Conservation (phyloP, 2,888 invertebrate genomes). For the Plagodis dolabraria region DNA sequence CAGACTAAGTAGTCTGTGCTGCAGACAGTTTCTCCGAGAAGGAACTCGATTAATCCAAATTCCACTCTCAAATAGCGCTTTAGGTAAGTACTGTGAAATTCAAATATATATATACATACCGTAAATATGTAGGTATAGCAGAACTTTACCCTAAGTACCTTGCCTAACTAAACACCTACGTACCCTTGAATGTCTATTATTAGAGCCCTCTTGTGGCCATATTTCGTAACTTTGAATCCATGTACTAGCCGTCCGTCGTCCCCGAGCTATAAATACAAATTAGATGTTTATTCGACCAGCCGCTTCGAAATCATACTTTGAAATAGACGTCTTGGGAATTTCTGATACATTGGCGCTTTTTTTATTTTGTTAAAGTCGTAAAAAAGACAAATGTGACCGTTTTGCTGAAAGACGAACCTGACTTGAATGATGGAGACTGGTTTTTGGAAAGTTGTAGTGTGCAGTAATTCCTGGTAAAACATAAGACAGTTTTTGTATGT, state of each 20-base stretch:
- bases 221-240: slow-evolving; percentile 22
- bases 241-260: neutral
- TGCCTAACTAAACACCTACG: neutral
- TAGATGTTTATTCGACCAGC: slow-evolving; percentile 36
- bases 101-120: too few relatives aligned
- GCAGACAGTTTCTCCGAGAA: too few relatives aligned
- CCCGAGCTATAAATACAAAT: slow-evolving; percentile 48
- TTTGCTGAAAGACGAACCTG: neutral
- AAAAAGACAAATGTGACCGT: neutral
- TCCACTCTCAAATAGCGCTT: too few relatives aligned
- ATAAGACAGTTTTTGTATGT: too few relatives aligned
- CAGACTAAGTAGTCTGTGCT: too few relatives aligned
- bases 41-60: too few relatives aligned
- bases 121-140: too few relatives aligned
- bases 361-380: neutral
- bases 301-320: slow-evolving; percentile 34
- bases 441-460: too few relatives aligned
- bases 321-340: slow-evolving; percentile 31
- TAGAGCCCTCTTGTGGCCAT: neutral
- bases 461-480: too few relatives aligned
- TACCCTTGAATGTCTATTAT: neutral
- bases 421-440: too few relatives aligned
- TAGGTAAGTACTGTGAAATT: too few relatives aligned
- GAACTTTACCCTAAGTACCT: neutral
- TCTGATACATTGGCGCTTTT: slow-evolving; percentile 3